These are phyloP conservation scores for Papilio gigon DNA, from an alignment of 2,888 invertebrate species.

Conservation along the genomic window DNA sequence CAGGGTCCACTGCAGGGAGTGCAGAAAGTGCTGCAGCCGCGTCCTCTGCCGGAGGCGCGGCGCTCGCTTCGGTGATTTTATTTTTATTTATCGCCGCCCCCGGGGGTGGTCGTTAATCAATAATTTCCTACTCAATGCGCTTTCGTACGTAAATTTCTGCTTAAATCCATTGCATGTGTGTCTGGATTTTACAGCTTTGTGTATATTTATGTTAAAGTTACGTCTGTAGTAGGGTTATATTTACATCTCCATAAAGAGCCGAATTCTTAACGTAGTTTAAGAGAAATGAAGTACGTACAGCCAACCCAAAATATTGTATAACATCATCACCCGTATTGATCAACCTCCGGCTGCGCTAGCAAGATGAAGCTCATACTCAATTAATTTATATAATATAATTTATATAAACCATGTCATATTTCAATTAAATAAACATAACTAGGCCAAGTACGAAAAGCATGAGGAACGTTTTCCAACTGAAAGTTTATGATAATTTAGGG, in stretches of 20 bases:
- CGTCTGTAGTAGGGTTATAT: neutral
- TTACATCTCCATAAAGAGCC: too few relatives aligned
- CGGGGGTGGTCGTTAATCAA: conserved; percentile 68
- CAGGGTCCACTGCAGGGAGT: conserved; percentile 41
- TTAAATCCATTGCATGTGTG: conserved; percentile 9
- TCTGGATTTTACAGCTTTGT: neutral
- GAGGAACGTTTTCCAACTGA: neutral
- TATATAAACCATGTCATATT: neutral
- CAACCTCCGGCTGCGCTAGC: neutral
- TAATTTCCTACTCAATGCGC: conserved; percentile 55
- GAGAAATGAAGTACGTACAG: too few relatives aligned
- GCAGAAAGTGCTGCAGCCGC: conserved; percentile 54
- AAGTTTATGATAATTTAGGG: conserved; percentile 34
- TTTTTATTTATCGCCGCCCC: conserved; percentile 64
- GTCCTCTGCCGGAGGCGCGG: conserved; percentile 59
- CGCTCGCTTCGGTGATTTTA: conserved; percentile 60
- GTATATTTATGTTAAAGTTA: conserved; percentile 2
- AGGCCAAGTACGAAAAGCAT: neutral
- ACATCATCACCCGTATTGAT: too few relatives aligned
- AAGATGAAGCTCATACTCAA: too few relatives aligned
- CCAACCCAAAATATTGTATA: too few relatives aligned
- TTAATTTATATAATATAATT: neutral
- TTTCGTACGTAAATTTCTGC: conserved; percentile 24
- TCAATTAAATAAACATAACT: neutral
- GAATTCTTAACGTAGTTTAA: too few relatives aligned